Base-by-base conservation (phyloP, 2,888 invertebrate genomes). In the Glaucopsyche alexis region DNA sequence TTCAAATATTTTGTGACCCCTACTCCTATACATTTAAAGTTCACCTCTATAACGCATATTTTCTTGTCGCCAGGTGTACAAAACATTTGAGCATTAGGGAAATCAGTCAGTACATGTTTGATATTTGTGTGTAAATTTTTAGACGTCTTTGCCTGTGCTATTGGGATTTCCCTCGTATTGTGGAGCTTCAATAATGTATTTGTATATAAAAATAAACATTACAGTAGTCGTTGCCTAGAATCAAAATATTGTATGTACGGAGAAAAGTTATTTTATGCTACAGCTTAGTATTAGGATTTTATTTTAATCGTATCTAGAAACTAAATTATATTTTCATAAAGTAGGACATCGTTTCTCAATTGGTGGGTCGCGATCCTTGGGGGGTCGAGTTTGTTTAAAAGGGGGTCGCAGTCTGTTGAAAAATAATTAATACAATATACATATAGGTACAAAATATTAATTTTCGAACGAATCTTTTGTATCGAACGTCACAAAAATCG, bases 31-130 rank as follows among this genome's bases (percentile, higher is more conserved):
- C 8, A 11, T n/a, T 49, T 66, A 74, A 66, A 65, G 65, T 71
- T 40, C 66, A 71, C 38, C 52, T 19, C 7, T 49, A 13, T 3
- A 14, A 14, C 14, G 14, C 19, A 29, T 29, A 19, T 49, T 49
- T 49, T 49, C 47, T 13, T 7, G 69, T 69, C 69, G 69, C 49
- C 47, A 47, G 42, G 55, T 71, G 60, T 60, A 50, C 64, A 65
- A 66, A 13, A 69, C 45, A 74, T 75, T 75, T 73, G 72, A 75
- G 73, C 72, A 72, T 76, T 75, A 77, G 72, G 75, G 75, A 75
- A 78, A 78, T 78, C 75, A 75, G 72, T 76, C 73, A 69, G 69
- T 69, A 19, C 69, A 69, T 69, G 69, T 69, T 69, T 69, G 69
- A 69, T 69, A 69, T 69, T 69, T 69, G 29, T 69, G 47, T 69